Percentiles rank a stretch among this genome's conserved stretches.
phyloP scores from a whole-genome alignment of 2,888 invertebrate species.

The Baronia brevicornis region DNA sequence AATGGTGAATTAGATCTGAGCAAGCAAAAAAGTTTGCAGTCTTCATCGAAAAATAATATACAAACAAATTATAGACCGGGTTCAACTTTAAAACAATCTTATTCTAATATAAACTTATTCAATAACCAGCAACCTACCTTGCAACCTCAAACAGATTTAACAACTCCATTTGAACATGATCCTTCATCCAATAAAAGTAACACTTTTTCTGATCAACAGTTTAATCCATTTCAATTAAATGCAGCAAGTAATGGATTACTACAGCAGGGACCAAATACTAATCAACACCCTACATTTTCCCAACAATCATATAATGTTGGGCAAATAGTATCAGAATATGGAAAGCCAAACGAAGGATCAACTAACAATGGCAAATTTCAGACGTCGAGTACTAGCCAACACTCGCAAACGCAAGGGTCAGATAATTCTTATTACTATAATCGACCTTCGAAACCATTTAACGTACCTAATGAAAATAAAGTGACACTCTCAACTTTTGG shows the following conservation, averaged over 20 bases:
- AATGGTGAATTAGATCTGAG: too few relatives aligned
- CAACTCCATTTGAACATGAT: conserved; percentile 36
- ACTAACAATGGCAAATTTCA: conserved; percentile 16
- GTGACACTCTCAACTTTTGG: conserved; percentile 21
- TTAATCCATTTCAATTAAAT: too few relatives aligned
- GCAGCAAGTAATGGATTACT: too few relatives aligned
- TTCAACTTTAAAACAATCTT: conserved; percentile 1
- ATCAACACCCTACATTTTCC: too few relatives aligned
- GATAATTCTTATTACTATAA: conserved; percentile 49
- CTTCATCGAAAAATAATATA: conserved; percentile 3
- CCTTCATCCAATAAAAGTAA: background rate
- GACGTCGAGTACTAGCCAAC: conserved; percentile 27
- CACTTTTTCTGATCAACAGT: too few relatives aligned
- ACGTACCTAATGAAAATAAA: conserved; percentile 26
- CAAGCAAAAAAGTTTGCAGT: too few relatives aligned
- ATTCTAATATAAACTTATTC: background rate
- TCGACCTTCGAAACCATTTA: conserved; percentile 42
- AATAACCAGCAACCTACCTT: conserved; percentile 21
- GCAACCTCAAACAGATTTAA: conserved; percentile 36
- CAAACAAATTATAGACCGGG: too few relatives aligned
- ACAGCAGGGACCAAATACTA: too few relatives aligned
- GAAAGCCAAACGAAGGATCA: background rate
- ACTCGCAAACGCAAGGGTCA: conserved; percentile 25
- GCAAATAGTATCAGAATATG: background rate
- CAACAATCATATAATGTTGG: conserved; percentile 9